These are phyloP conservation scores for Vannuccia rotundouncinata DNA, from an alignment of 2,888 invertebrate species.

Conservation along the genomic window DNA sequence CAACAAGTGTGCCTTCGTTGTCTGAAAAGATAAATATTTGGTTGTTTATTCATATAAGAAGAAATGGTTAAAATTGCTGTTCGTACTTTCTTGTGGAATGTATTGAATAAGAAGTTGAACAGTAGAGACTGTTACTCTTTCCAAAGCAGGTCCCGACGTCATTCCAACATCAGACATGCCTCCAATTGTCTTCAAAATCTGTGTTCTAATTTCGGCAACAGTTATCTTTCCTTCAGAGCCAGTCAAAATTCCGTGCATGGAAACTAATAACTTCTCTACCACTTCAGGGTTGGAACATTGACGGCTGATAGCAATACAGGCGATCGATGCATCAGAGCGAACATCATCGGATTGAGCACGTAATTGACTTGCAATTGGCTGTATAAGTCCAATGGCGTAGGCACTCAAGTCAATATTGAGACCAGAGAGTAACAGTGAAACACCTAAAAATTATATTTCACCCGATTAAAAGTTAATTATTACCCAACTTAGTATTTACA, in stretches of 20 bases:
- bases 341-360: not conserved
- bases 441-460: not conserved
- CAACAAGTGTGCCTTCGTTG: not conserved
- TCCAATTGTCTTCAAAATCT: not conserved
- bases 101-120: not conserved
- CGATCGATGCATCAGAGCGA: not conserved
- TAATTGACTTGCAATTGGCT: conserved; percentile 2
- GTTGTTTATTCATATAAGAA: no score
- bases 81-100: conserved; percentile 10
- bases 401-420: not conserved
- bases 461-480: no score
- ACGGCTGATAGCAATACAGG: conserved; percentile 1
- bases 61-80: no score
- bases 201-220: not conserved
- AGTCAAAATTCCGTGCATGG: not conserved
- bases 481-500: not conserved
- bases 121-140: not conserved
- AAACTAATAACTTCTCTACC: not conserved
- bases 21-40: not conserved
- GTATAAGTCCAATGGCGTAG: not conserved
- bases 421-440: not conserved
- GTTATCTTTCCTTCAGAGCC: conserved; percentile 2
- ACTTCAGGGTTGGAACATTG: conserved; percentile 1
- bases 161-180: not conserved
- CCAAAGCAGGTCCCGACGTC: not conserved